Percentiles rank a stretch among this genome's conserved stretches.
Conservation (phyloP, 2,888 invertebrate species). For the Clanis bilineata region DNA sequence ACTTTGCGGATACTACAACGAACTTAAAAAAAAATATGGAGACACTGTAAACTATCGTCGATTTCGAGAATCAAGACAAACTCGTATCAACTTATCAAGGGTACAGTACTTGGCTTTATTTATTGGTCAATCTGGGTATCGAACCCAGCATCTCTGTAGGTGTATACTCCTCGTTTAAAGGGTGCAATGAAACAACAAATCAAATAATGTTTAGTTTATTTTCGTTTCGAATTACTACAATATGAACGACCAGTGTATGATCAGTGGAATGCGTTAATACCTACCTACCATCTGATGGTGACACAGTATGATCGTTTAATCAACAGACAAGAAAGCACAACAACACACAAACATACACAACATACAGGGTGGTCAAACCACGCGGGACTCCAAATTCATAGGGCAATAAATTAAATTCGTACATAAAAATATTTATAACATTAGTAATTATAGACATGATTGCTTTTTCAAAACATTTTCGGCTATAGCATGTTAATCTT, state of each 20-base stretch:
- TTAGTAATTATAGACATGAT: background rate
- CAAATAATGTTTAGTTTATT: constrained; percentile 1
- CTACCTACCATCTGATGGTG: constrained; percentile 39
- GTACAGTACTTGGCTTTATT: too few species aligned
- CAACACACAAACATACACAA: constrained; percentile 3
- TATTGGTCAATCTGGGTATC: too few species aligned
- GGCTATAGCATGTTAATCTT: background rate
- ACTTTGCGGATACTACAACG: too few species aligned
- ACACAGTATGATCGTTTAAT: constrained; percentile 16
- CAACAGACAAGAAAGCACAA: constrained; percentile 8
- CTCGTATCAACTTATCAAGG: too few species aligned
- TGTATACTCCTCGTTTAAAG: too few species aligned
- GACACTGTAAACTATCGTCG: too few species aligned
- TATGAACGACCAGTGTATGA: constrained; percentile 50
- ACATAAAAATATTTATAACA: background rate
- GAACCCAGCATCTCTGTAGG: too few species aligned
- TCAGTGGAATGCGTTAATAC: constrained; percentile 65
- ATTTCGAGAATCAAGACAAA: too few species aligned
- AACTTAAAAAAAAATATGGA: too few species aligned
- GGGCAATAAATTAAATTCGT: background rate
- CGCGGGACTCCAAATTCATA: background rate
- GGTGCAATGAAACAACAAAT: background rate
- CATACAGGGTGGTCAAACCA: background rate
- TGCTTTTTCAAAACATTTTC: background rate
- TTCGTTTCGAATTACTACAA: constrained; percentile 41